These are phyloP conservation scores for Pectinophora gossypiella DNA, from an alignment of 1,140 invertebrate genomes.

Conservation along the genomic window DNA sequence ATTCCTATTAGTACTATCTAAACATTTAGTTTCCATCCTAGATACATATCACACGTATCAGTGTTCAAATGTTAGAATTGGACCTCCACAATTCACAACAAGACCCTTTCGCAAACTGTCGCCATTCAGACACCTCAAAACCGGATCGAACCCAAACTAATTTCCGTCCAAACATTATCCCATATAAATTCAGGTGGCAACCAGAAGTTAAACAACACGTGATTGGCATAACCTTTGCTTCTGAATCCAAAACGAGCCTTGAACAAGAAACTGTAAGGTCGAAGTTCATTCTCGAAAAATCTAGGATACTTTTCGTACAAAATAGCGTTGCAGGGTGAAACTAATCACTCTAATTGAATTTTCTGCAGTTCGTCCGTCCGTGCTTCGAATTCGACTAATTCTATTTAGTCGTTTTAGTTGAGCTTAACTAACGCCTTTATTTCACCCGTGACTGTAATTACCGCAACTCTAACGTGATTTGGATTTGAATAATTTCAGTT, in stretches of 20 bases:
- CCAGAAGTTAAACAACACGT: conserved; percentile 32
- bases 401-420: conserved; percentile 34
- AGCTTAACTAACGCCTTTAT: conserved; percentile 33
- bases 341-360: conserved; percentile 52
- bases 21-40: too few relatives aligned
- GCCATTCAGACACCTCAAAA: conserved; percentile 2
- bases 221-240: conserved; percentile 32
- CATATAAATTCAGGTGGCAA: conserved; percentile 30
- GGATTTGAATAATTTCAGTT: background rate
- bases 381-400: conserved; percentile 44
- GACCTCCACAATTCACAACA: too few relatives aligned
- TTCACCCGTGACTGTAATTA: conserved; percentile 18
- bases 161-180: conserved; percentile 19
- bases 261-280: conserved; percentile 11
- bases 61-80: too few relatives aligned
- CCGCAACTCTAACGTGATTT: background rate
- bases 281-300: conserved; percentile 19
- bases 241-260: conserved; percentile 13
- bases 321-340: conserved; percentile 28
- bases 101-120: conserved; percentile 3
- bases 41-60: too few relatives aligned
- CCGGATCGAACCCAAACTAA: conserved; percentile 6
- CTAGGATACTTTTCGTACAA: conserved; percentile 20
- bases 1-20: too few relatives aligned
- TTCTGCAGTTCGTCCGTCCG: conserved; percentile 35